Evolutionary conservation across 2,888 invertebrate genomes (phyloP).

Genomic region (Pelosia muscerda): DNA sequence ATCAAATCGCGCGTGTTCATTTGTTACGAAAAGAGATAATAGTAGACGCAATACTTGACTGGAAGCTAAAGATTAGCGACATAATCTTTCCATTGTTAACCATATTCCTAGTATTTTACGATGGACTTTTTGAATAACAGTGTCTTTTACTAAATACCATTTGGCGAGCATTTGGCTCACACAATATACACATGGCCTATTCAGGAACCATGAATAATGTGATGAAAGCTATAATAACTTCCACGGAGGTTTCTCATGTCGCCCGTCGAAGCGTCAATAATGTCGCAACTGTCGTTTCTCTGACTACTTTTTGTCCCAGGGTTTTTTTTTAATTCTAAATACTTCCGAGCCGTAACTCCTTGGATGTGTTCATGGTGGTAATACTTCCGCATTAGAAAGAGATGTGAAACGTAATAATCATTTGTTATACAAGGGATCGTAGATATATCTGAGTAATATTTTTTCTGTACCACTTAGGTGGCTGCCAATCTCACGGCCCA

Average conservation of each 20-base stretch:
- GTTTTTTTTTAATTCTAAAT: neutral
- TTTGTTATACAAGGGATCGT: no score
- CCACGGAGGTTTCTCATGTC: neutral
- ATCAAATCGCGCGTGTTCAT: neutral
- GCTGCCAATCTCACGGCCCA: no score
- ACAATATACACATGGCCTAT: neutral
- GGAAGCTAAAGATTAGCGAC: no score
- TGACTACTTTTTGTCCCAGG: conserved; percentile 7
- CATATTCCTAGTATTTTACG: no score
- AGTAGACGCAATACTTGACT: no score
- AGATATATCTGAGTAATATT: no score
- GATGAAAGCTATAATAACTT: conserved; percentile 5
- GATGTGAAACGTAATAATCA: no score
- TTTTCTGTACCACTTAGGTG: no score
- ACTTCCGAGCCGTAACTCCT: conserved; percentile 2
- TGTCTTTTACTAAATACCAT: neutral
- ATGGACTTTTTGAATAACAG: neutral
- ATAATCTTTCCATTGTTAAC: no score
- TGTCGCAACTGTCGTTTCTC: conserved; percentile 12
- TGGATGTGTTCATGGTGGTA: neutral
- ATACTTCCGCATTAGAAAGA: no score
- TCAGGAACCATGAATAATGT: neutral
- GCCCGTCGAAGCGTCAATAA: conserved; percentile 8
- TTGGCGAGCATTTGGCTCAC: conserved; percentile 2
- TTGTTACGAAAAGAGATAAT: neutral